Base-by-base conservation (phyloP, 2,888 invertebrate genomes). In the Heliconius erato region DNA sequence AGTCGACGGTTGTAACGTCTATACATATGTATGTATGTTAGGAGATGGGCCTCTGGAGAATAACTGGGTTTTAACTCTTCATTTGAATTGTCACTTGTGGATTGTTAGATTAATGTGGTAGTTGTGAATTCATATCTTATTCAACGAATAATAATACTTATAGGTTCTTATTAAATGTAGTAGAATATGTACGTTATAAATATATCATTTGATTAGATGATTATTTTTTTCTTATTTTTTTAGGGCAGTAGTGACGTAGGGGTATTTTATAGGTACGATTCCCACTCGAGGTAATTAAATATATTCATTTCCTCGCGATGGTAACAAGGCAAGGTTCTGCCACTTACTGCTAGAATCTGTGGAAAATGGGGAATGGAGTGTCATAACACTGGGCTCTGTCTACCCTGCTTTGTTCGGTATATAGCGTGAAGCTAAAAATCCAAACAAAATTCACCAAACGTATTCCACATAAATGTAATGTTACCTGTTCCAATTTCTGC, bases 1-100 rank as follows among this genome's bases (percentile, higher is more conserved):
- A 82, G 83, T 83, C 84, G 82, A 83, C 81, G 74, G 78, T 85
- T 85, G 85, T 84, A 82, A 85, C 69, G 74, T 82, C 44, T 76
- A 79, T 79, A 81, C 82, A 67, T 78, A 79, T 35, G 76, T 78
- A 79, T 35, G 76, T 78, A 83, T 28, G 72, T 85, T 82, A 76
- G 40, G 59, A 82, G 81, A 67, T 84, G 74, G 59, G 79, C 76
- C 79, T 79, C 80, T 63, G 16, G 35, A n/a, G 67, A 32, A 28
- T 40, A 63, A 76, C 59, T 63, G 76, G 63, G 9, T 63, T 26
- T 40, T 76, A 76, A 35, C 63, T 35, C 63, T 40, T 59, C 76
- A 76, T 76, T 49, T 72, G 9, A 26, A 72, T 44, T 72, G 14
- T 72, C 44, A 44, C 16, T 72, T 72, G 44, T 19, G 16, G 16